Percentiles rank a stretch among this genome's conserved stretches.
Evolutionary conservation across 2,797 vertebrate species (phyloP).

Genomic region (Naso thynnoides): DNA sequence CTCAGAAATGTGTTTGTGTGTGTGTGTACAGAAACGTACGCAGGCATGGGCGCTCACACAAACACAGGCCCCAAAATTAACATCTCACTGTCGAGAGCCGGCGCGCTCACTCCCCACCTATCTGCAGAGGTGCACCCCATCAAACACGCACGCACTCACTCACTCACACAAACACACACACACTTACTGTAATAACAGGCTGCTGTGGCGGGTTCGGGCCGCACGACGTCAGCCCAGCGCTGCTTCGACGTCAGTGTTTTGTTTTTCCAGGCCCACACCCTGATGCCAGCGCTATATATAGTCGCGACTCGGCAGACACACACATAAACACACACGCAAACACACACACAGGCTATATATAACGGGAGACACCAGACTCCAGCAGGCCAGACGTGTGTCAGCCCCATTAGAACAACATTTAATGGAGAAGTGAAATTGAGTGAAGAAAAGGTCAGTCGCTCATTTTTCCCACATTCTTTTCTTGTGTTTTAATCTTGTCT

Average conservation of each 20-base stretch:
- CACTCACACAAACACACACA: constrained; percentile 43
- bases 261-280: constrained; percentile 87
- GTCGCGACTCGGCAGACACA: constrained; percentile 53
- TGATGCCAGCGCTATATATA: constrained; percentile 85
- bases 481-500: constrained; percentile 20
- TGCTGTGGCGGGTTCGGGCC: constrained; percentile 68
- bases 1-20: constrained; percentile 8
- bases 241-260: constrained; percentile 82
- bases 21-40: constrained; percentile 19
- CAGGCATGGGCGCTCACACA: background rate
- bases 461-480: constrained; percentile 45
- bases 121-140: constrained; percentile 60
- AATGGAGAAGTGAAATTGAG: constrained; percentile 37
- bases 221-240: constrained; percentile 78
- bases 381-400: constrained; percentile 82
- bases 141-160: constrained; percentile 39
- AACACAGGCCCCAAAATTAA: constrained; percentile 41
- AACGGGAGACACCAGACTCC: constrained; percentile 73
- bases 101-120: constrained; percentile 60
- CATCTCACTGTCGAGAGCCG: constrained; percentile 21
- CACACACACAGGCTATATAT: constrained; percentile 61
- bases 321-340: constrained; percentile 44
- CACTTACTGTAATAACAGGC: constrained; percentile 76
- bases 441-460: constrained; percentile 50
- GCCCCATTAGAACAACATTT: constrained; percentile 64